A percentile compares a stretch with the other conserved stretches of the same genome.
phyloP scores from a whole-genome alignment of 2,797 vertebrate species.

The Momotus momota region DNA sequence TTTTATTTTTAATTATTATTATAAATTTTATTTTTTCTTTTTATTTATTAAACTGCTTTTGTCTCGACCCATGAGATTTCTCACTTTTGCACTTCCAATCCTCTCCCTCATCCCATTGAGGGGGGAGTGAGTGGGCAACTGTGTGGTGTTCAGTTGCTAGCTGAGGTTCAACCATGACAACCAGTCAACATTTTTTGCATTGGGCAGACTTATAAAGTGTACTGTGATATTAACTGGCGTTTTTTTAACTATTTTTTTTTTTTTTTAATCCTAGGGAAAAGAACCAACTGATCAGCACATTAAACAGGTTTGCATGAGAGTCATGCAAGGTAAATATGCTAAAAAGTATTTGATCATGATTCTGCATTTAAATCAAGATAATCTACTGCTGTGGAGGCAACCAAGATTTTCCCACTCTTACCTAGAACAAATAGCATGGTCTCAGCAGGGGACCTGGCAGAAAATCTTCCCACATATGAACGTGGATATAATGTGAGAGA shows the following conservation, averaged over 20 bases:
- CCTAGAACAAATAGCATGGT: neutral
- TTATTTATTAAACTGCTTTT: neutral
- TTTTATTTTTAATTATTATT: neutral
- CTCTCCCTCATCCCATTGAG: rapidly evolving
- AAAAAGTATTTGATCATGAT: neutral
- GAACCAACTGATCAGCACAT: conserved; percentile 95
- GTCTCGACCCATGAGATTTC: neutral
- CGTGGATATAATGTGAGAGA: neutral
- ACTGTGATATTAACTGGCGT: neutral
- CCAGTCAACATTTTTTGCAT: neutral
- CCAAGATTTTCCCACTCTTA: neutral
- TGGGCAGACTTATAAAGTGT: neutral
- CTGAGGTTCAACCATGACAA: neutral
- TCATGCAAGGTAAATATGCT: conserved; percentile 94
- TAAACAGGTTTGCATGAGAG: conserved; percentile 97
- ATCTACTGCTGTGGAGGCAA: neutral
- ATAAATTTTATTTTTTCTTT: neutral
- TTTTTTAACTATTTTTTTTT: neutral
- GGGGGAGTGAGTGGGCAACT: neutral
- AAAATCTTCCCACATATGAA: neutral
- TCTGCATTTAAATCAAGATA: neutral
- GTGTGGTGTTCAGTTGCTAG: neutral
- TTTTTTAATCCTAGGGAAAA: conserved; percentile 86
- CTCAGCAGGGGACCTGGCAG: neutral
- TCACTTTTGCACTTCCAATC: neutral